Evolutionary conservation across 2,113 vertebrate genomes (phyloP), one percentile per base, ranked within the genome.

Genomic region (Siphamia tubifer): DNA sequence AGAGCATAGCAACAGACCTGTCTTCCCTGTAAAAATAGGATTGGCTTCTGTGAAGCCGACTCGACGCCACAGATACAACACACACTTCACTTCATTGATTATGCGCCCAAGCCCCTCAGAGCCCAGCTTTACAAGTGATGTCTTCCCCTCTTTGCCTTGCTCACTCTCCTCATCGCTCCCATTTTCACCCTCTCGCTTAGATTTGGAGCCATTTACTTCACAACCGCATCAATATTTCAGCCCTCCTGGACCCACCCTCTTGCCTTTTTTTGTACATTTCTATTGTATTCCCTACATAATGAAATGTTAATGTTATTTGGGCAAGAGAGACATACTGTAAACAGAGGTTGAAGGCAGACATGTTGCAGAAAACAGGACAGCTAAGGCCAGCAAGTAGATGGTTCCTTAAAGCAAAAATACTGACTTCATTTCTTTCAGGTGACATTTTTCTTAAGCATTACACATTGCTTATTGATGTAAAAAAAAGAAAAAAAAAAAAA

Each of bases 1-100:
- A 84, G 75, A 90, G 91, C 90, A 87, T 92, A 92, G 92, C 90
- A 92, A 93, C 92, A 91, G 88, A 90, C 84, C 75, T 85, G 78
- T 87, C 85, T 87, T 72, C 79, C 68, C 85, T 87, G 87, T 91
- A 92, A 92, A 93, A 92, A 93, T 92, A 92, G 92, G 90, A 85
- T 79, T 83, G 86, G 87, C 84, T 86, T 91, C 68, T 78, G 79
- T 82, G 84, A 90, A 80, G 85, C 69, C 63, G 53, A 81, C 79
- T 81, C 44, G 43, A 86, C 56, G 55, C 86, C 71, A 76, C 82
- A 85, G 85, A 85, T 85, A 86, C 91, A 87, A 81, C 82, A 75
- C 87, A 82, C 90, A 85, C 83, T 83, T 81, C 84, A 82, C 83
- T 89, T 90, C 91, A 89, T 90, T 87, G 91, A 90, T 91, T 91